Conservation (phyloP, 2,113 vertebrate genomes). For the Meleagris gallopavo region DNA sequence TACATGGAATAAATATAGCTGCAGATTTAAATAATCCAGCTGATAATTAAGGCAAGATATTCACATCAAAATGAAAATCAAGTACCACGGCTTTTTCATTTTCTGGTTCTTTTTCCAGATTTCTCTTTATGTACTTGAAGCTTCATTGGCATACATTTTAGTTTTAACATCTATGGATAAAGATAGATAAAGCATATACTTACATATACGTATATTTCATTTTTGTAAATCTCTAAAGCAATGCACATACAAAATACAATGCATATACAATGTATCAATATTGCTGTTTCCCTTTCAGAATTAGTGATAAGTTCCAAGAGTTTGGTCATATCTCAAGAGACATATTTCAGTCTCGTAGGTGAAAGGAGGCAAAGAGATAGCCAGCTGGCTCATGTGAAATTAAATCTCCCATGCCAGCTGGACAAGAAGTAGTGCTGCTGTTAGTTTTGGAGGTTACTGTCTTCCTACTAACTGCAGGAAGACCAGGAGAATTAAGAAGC, state of each 20-base stretch:
- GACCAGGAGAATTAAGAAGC: conserved; percentile 38
- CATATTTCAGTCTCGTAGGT: conserved; percentile 41
- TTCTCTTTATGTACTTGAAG: background rate
- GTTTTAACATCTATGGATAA: background rate
- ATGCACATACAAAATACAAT: background rate
- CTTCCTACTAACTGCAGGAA: conserved; percentile 43
- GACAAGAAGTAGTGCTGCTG: conserved; percentile 10
- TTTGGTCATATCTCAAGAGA: conserved; percentile 22
- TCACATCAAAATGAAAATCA: background rate
- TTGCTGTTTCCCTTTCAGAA: background rate
- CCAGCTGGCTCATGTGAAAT: conserved; percentile 49
- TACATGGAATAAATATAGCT: background rate
- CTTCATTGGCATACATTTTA: background rate
- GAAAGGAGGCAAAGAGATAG: conserved; percentile 18
- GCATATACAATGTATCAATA: background rate
- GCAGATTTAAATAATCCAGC: conserved; percentile 1
- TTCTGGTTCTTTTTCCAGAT: background rate
- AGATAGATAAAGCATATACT: background rate
- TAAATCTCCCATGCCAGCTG: conserved; percentile 46
- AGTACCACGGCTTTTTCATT: background rate
- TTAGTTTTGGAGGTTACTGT: conserved; percentile 38
- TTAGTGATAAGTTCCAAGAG: background rate
- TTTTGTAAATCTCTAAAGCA: background rate
- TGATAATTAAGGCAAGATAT: background rate
- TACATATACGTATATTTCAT: background rate